These are phyloP conservation scores for Ia io DNA, from an alignment of 2,113 vertebrate species.

Conservation along the genomic window DNA sequence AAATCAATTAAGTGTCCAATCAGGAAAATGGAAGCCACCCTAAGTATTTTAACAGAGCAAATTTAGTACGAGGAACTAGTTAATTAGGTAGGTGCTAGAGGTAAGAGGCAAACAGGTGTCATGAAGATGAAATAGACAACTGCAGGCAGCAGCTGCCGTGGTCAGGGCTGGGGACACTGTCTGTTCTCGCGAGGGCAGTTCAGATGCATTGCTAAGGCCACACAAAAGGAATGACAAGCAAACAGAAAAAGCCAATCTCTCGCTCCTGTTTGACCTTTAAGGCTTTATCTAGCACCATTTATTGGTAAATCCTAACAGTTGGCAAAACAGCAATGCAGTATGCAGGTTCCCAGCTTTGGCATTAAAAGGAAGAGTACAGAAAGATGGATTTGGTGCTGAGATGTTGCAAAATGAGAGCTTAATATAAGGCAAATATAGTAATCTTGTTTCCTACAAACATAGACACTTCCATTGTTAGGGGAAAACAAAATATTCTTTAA, in stretches of 20 bases:
- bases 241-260: neutral
- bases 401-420: neutral
- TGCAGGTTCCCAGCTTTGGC: neutral
- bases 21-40: neutral
- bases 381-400: neutral
- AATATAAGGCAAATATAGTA: neutral
- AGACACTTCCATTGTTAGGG: neutral
- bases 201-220: neutral
- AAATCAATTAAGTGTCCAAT: neutral
- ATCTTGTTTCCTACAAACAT: neutral
- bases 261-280: neutral
- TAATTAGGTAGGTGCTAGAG: neutral
- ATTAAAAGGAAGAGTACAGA: neutral
- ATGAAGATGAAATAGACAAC: neutral
- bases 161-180: too few relatives aligned
- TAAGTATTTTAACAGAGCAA: neutral
- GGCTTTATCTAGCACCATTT: neutral
- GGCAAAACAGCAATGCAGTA: neutral
- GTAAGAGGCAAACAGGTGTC: neutral
- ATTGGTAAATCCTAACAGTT: neutral
- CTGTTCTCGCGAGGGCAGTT: fast-evolving
- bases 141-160: neutral
- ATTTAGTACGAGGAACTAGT: neutral
- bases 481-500: conserved; percentile 41
- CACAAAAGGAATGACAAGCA: neutral